Conservation (phyloP, 2,888 invertebrate species). For the Drosophila monieri region DNA sequence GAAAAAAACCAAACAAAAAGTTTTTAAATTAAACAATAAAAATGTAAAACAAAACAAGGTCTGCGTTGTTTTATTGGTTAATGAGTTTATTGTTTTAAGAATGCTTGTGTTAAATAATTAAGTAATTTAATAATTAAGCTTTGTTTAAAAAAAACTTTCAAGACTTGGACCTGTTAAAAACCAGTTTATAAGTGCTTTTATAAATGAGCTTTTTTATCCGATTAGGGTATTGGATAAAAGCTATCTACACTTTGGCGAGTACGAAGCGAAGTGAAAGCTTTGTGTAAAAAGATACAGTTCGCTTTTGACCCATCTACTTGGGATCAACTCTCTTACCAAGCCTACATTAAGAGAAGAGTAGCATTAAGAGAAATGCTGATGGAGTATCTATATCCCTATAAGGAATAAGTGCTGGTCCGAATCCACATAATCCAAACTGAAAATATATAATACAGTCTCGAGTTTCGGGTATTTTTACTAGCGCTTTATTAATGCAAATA, state of each 20-base stretch:
- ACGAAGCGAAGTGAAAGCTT: not conserved
- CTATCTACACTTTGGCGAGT: constrained; percentile 2
- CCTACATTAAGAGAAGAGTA: too few species aligned
- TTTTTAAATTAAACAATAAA: constrained; percentile 73
- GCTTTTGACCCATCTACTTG: not conserved
- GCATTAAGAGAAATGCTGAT: too few species aligned
- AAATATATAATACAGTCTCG: too few species aligned
- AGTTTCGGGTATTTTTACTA: constrained; percentile 28
- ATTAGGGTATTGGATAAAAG: constrained; percentile 8
- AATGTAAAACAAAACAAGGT: constrained; percentile 62
- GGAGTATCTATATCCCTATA: too few species aligned
- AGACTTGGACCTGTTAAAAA: too few species aligned
- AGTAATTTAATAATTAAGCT: not conserved
- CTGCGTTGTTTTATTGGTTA: not conserved
- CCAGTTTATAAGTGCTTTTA: too few species aligned
- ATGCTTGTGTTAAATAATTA: not conserved
- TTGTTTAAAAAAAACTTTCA: not conserved
- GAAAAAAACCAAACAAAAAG: constrained; percentile 71
- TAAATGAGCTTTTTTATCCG: not conserved
- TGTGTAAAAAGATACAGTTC: not conserved
- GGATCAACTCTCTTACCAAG: not conserved
- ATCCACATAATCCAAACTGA: not conserved
- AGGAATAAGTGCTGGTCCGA: too few species aligned
- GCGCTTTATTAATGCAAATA: constrained; percentile 73
- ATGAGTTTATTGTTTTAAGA: too few species aligned